Conservation (phyloP, 23 tunicate genomes). For the Halocynthia roretzi region DNA sequence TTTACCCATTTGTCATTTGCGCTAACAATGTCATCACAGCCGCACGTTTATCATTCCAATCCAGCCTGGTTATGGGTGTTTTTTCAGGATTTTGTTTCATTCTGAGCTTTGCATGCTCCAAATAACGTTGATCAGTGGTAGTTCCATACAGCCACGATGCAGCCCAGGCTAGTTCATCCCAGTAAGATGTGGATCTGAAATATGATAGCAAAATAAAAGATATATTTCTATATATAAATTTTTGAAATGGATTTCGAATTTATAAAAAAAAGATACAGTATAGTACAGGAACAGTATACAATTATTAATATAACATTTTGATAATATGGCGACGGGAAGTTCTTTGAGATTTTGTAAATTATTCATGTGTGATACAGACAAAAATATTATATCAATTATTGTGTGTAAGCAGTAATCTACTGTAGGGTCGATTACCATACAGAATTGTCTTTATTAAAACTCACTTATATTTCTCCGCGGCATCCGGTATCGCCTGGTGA, state of each 20-base stretch:
- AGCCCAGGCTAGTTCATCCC: conserved; percentile 95
- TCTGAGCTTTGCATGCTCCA: conserved; percentile 34
- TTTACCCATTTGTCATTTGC: conserved; percentile 73
- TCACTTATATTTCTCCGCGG: conserved; percentile 42
- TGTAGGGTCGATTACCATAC: background rate
- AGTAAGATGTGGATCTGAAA: conserved; percentile 38
- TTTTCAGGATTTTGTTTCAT: conserved; percentile 23
- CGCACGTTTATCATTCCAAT: conserved; percentile 86
- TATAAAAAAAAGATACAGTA: too few relatives aligned
- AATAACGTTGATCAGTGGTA: conserved; percentile 32
- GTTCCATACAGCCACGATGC: conserved; percentile 87
- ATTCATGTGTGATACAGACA: too few relatives aligned
- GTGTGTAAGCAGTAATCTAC: background rate
- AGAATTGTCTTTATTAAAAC: background rate
- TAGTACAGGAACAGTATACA: too few relatives aligned
- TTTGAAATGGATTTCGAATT: too few relatives aligned
- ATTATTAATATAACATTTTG: background rate
- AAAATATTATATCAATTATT: too few relatives aligned
- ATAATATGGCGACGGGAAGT: background rate
- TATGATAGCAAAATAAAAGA: background rate
- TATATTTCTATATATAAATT: too few relatives aligned
- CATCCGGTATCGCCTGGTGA: conserved; percentile 62
- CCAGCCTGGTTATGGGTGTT: conserved; percentile 22
- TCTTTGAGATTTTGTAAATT: too few relatives aligned
- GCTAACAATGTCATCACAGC: conserved; percentile 73